Percentiles rank a stretch among this genome's conserved stretches.
These are phyloP conservation scores for Epinephelus cyanopodus DNA, from an alignment of 2,113 vertebrate species.

Conservation along the genomic window DNA sequence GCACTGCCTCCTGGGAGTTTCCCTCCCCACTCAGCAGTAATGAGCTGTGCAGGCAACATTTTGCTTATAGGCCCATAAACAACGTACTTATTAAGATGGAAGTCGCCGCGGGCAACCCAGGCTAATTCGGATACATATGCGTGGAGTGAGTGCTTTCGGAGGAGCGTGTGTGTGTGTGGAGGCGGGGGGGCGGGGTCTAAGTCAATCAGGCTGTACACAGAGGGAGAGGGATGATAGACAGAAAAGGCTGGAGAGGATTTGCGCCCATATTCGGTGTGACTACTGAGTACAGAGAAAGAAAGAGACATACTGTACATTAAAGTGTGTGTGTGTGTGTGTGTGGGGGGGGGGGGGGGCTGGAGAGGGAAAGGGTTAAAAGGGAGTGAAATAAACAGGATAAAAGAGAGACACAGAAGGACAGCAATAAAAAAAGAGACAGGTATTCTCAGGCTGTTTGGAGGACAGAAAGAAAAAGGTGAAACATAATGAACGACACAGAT, in stretches of 20 bases:
- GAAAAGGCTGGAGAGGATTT: constrained; percentile 47
- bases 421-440: background rate
- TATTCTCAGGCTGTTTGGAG: constrained; percentile 14
- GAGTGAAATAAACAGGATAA: constrained; percentile 1
- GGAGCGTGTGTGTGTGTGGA: constrained; percentile 7
- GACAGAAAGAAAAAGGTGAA: background rate
- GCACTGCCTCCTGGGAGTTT: constrained; percentile 58
- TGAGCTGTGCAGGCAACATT: constrained; percentile 79
- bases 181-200: background rate
- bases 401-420: constrained; percentile 3
- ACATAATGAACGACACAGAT: background rate
- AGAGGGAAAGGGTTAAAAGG: constrained; percentile 4
- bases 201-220: constrained; percentile 53
- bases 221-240: constrained; percentile 53
- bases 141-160: constrained; percentile 26
- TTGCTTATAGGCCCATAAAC: constrained; percentile 82
- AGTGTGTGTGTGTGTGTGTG: no score
- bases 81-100: constrained; percentile 82
- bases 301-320: background rate
- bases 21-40: constrained; percentile 77
- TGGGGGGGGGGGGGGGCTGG: constrained; percentile 6
- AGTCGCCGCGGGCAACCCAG: constrained; percentile 63
- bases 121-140: constrained; percentile 71
- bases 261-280: constrained; percentile 39
- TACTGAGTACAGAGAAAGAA: background rate